Conservation (phyloP, 1,140 invertebrate species). For the Coboldia fuscipes region DNA sequence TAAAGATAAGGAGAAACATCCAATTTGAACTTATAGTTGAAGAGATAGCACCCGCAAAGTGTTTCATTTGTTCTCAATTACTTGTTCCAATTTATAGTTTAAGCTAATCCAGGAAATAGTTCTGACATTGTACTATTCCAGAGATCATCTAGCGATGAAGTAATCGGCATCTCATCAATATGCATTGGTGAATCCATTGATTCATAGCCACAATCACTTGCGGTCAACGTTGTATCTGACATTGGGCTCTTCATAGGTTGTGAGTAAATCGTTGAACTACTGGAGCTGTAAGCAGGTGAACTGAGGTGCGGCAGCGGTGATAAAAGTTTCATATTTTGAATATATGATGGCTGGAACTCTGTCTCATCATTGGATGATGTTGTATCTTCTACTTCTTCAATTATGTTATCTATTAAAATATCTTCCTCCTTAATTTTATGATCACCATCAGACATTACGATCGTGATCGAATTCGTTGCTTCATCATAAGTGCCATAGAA, state of each 20-base stretch:
- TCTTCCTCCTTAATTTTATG: conserved; percentile 27
- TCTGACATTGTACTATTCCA: background rate
- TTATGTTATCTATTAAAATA: conserved; percentile 17
- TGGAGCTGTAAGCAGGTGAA: conserved; percentile 22
- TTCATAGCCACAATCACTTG: conserved; percentile 1
- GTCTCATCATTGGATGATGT: conserved; percentile 15
- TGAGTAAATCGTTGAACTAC: conserved; percentile 19
- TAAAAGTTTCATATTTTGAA: conserved; percentile 23
- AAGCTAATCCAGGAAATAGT: conserved; percentile 3
- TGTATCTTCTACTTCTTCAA: conserved; percentile 13
- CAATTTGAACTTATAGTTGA: too few relatives aligned
- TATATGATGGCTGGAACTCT: conserved; percentile 18
- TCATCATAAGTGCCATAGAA: conserved; percentile 50
- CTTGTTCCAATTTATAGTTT: too few relatives aligned
- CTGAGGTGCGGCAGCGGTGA: conserved; percentile 23
- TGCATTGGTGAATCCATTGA: background rate
- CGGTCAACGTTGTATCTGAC: conserved; percentile 7
- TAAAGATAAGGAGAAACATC: too few relatives aligned
- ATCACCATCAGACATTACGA: conserved; percentile 39
- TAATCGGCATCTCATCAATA: background rate
- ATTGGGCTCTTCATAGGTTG: conserved; percentile 10
- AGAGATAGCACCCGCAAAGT: too few relatives aligned
- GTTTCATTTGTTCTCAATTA: too few relatives aligned
- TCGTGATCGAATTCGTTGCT: conserved; percentile 44
- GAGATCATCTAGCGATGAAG: background rate